Conservation (phyloP, 2,888 invertebrate species). For the Sthenelais limicola region DNA sequence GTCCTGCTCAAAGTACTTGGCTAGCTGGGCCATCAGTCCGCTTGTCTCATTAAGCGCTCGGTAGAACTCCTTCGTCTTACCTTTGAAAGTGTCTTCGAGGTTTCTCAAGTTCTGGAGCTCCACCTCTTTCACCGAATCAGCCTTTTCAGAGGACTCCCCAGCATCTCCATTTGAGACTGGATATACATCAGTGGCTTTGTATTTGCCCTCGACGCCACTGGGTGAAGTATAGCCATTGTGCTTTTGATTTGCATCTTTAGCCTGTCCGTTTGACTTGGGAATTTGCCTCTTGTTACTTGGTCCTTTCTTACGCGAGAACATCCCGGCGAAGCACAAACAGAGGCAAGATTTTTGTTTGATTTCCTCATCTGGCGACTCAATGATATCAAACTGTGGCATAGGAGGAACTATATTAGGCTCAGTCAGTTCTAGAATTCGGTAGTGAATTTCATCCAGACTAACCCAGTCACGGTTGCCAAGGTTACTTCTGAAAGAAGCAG, state of each 20-base stretch:
- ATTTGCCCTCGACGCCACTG: not conserved
- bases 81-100: slow-evolving; percentile 40
- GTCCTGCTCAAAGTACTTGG: slow-evolving; percentile 69
- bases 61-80: slow-evolving; percentile 55
- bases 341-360: slow-evolving; percentile 53
- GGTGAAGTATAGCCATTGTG: slow-evolving; percentile 27
- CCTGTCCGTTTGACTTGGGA: not conserved
- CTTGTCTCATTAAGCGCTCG: slow-evolving; percentile 56
- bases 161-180: not conserved
- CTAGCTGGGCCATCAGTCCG: slow-evolving; percentile 53
- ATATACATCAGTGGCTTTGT: slow-evolving; percentile 7
- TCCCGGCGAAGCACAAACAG: slow-evolving; percentile 57
- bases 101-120: slow-evolving; percentile 40
- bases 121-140: not conserved
- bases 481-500: slow-evolving; percentile 2
- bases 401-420: slow-evolving; percentile 19
- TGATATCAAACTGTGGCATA: slow-evolving; percentile 32
- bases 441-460: slow-evolving; percentile 44
- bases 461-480: slow-evolving; percentile 45
- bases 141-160: not conserved
- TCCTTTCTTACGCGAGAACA: slow-evolving; percentile 41
- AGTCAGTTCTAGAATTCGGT: slow-evolving; percentile 29
- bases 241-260: not conserved
- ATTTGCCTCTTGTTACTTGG: not conserved
- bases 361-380: slow-evolving; percentile 50